Conservation (phyloP, 2,113 vertebrate genomes). For the Empidonax traillii region DNA sequence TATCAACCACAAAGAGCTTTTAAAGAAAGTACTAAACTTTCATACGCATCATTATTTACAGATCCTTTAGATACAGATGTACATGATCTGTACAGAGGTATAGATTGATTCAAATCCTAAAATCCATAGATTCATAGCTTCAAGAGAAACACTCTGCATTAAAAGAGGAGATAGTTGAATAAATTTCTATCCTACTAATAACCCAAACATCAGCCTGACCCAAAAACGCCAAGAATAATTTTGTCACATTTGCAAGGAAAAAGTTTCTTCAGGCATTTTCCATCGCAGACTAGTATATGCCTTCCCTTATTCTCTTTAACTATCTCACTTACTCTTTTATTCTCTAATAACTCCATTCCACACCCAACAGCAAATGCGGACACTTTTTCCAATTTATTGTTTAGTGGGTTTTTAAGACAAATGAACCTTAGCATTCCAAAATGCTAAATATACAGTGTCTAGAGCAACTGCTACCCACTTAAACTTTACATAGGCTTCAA, state of each 20-base stretch:
- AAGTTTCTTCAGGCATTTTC: not conserved
- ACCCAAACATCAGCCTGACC: not conserved
- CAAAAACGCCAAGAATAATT: constrained; percentile 52
- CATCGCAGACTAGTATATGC: not conserved
- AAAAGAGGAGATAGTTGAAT: not conserved
- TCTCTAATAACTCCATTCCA: not conserved
- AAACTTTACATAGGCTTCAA: not conserved
- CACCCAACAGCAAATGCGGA: not conserved
- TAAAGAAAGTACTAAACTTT: not conserved
- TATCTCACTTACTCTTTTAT: not conserved
- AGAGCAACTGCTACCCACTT: not conserved
- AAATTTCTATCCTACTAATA: not conserved
- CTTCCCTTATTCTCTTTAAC: not conserved
- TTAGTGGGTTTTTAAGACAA: not conserved
- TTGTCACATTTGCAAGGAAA: not conserved
- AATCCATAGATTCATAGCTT: not conserved
- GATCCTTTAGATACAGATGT: not conserved
- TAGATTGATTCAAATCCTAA: not conserved
- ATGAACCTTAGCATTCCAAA: not conserved
- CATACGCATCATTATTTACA: not conserved
- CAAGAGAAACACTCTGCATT: not conserved
- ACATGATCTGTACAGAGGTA: not conserved
- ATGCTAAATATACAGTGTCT: not conserved
- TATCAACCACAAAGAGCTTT: not conserved
- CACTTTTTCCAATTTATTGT: not conserved